Evolutionary conservation across 1,140 invertebrate species (phyloP).

Genomic region (Eufriesea mexicana): DNA sequence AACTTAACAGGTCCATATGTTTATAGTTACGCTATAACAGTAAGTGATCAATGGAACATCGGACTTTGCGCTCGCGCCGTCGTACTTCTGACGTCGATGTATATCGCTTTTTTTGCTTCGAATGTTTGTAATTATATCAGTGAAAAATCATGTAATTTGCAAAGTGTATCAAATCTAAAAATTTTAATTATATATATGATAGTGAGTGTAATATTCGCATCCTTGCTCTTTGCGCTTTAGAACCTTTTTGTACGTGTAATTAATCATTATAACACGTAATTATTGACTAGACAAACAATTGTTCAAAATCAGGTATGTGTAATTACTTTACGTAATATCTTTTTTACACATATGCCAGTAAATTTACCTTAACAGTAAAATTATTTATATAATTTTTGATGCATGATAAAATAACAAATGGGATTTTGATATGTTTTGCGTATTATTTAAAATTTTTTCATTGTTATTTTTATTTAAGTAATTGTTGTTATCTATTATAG

Average conservation of each 20-base stretch:
- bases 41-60: conserved; percentile 61
- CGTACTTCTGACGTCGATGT: conserved; percentile 15
- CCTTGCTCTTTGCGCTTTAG: background rate
- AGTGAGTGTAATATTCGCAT: background rate
- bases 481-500: background rate
- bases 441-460: background rate
- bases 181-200: conserved; percentile 24
- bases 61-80: conserved; percentile 51
- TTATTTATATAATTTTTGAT: background rate
- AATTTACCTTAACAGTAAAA: background rate
- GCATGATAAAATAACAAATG: background rate
- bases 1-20: conserved; percentile 46
- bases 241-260: conserved; percentile 22
- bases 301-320: conserved; percentile 38
- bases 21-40: conserved; percentile 53
- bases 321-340: conserved; percentile 33
- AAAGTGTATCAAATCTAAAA: background rate
- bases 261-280: conserved; percentile 28
- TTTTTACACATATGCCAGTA: background rate
- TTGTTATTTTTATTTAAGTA: background rate
- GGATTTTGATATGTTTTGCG: background rate
- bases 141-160: background rate
- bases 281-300: conserved; percentile 26
- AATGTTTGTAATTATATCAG: conserved; percentile 37
- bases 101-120: conserved; percentile 20